A percentile compares a stretch with the other conserved stretches of the same genome.
phyloP scores from a whole-genome alignment of 2,888 invertebrate species.

The Maniola hyperantus region DNA sequence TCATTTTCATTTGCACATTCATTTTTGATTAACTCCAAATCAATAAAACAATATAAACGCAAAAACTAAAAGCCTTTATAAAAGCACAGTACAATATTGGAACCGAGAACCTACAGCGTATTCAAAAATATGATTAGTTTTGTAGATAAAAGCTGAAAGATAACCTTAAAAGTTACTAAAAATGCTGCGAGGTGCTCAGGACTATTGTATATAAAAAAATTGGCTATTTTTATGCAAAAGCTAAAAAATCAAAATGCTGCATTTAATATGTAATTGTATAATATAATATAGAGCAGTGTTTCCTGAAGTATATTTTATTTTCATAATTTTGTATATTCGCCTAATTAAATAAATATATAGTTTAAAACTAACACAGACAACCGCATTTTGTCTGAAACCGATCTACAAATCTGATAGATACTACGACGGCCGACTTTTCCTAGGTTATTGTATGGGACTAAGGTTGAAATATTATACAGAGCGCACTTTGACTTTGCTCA shows the following conservation, averaged over 20 bases:
- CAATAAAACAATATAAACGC: not conserved
- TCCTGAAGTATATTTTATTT: not conserved
- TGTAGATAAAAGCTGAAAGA: constrained; percentile 25
- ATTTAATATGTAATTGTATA: not conserved
- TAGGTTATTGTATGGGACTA: no score
- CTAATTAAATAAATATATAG: no score
- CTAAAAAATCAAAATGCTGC: not conserved
- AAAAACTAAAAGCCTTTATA: constrained; percentile 22
- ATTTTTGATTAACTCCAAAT: not conserved
- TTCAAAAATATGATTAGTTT: constrained; percentile 22
- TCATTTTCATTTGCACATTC: no score
- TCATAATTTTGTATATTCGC: no score
- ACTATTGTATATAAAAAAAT: constrained; percentile 24
- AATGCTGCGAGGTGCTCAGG: constrained; percentile 46
- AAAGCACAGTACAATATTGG: constrained; percentile 16
- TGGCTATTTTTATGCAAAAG: constrained; percentile 14
- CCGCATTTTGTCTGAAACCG: no score
- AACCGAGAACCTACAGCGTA: not conserved
- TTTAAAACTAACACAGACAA: no score
- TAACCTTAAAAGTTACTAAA: constrained; percentile 29
- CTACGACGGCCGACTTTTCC: no score
- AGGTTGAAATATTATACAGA: no score
- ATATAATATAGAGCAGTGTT: not conserved
- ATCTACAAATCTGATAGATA: no score
- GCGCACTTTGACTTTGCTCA: no score